A percentile compares a stretch with the other conserved stretches of the same genome.
Evolutionary conservation across 2,113 vertebrate species (phyloP).

Genomic region (Corythaeola cristata): DNA sequence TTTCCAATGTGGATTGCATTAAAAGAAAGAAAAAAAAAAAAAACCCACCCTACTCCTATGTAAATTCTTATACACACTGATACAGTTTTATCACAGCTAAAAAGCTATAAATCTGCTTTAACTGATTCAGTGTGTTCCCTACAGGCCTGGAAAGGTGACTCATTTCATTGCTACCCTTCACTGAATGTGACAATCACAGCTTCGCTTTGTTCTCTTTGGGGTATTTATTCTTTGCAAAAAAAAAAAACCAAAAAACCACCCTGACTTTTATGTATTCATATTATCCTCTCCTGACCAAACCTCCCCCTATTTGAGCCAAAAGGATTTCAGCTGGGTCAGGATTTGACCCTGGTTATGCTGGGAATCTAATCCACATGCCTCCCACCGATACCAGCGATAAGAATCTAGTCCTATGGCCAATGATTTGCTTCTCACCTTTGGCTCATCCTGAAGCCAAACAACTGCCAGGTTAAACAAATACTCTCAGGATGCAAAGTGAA

Average conservation of each 20-base stretch:
- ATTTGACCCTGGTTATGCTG: slow-evolving; percentile 21
- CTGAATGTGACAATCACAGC: slow-evolving; percentile 8
- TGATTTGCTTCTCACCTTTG: slow-evolving; percentile 70
- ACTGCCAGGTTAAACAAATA: slow-evolving; percentile 72
- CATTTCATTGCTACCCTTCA: neutral
- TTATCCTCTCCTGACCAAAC: neutral
- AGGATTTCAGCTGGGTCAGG: slow-evolving; percentile 20
- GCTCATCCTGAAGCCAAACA: slow-evolving; percentile 66
- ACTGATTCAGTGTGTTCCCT: slow-evolving; percentile 46
- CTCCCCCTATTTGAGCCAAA: neutral
- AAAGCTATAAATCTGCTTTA: slow-evolving; percentile 42
- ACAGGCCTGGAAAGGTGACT: slow-evolving; percentile 22
- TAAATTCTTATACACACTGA: slow-evolving; percentile 56
- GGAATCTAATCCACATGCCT: slow-evolving; percentile 45
- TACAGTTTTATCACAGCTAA: slow-evolving; percentile 62
- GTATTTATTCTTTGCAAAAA: neutral
- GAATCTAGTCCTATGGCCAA: slow-evolving; percentile 32
- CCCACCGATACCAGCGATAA: neutral
- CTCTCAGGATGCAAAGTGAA: slow-evolving; percentile 43
- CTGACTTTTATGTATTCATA: neutral
- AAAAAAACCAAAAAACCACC: neutral
- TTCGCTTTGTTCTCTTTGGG: neutral
- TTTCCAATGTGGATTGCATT: slow-evolving; percentile 75
- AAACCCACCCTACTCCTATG: neutral
- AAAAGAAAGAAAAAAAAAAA: slow-evolving; percentile 21